Evolutionary conservation across 2,797 vertebrate genomes (phyloP).

Genomic region (Muraenolepis orangiensis): DNA sequence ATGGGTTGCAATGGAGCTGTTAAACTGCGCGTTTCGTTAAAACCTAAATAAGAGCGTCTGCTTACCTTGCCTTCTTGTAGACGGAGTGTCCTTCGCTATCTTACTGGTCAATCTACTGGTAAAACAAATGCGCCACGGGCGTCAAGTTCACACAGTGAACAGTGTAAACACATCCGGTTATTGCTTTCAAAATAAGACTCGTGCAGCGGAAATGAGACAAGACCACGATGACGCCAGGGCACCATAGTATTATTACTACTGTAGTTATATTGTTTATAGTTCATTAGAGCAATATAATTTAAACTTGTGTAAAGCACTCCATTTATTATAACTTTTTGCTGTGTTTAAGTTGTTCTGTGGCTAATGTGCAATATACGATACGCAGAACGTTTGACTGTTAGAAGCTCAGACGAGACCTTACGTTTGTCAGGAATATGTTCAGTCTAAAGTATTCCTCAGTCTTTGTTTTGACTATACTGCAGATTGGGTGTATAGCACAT

Average conservation of each 20-base stretch:
- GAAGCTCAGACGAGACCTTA: too few species aligned
- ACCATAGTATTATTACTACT: not conserved
- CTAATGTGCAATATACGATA: too few species aligned
- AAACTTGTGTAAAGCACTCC: not conserved
- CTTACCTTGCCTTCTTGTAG: not conserved
- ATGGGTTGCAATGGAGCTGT: not conserved
- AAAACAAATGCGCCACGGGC: not conserved
- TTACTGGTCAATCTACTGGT: not conserved
- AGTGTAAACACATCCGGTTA: not conserved
- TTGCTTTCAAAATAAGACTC: not conserved
- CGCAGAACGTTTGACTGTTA: too few species aligned
- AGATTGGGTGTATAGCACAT: too few species aligned
- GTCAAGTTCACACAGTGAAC: not conserved
- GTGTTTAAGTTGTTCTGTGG: too few species aligned
- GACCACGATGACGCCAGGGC: not conserved
- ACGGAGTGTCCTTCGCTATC: not conserved
- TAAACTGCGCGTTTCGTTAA: not conserved
- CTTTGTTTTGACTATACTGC: too few species aligned
- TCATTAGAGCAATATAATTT: too few species aligned
- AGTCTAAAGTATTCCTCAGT: too few species aligned
- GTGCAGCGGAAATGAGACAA: not conserved
- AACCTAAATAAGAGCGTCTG: not conserved
- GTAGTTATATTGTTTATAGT: too few species aligned
- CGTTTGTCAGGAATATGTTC: too few species aligned
- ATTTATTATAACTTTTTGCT: too few species aligned